Percentiles rank a stretch among this genome's conserved stretches.
Conservation (phyloP, 2,113 vertebrate genomes). For the Myocastor coypus region DNA sequence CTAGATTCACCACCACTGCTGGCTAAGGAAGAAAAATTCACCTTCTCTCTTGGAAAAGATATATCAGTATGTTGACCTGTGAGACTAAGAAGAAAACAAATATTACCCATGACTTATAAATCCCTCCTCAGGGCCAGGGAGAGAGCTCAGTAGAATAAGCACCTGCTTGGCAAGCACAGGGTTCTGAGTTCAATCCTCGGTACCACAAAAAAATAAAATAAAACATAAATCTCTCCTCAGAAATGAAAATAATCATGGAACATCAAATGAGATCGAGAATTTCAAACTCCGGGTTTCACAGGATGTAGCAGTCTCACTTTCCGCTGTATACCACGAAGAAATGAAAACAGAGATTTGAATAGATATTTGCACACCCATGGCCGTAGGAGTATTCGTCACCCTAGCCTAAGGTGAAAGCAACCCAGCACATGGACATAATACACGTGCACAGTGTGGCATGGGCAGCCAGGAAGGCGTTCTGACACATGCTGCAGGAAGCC, state of each 20-base stretch:
- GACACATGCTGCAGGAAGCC: not conserved
- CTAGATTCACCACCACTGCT: not conserved
- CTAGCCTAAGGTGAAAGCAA: not conserved
- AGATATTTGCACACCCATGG: not conserved
- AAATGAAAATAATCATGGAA: constrained; percentile 2
- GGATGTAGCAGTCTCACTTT: not conserved
- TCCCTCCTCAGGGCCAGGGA: not conserved
- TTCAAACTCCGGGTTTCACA: not conserved
- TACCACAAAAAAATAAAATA: too few relatives aligned
- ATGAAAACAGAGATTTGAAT: not conserved
- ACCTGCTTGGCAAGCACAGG: too few relatives aligned
- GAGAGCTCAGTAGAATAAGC: too few relatives aligned
- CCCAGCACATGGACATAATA: not conserved
- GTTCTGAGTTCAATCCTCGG: too few relatives aligned
- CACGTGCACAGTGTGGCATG: not conserved
- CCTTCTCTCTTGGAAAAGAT: constrained; percentile 4
- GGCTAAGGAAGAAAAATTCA: not conserved
- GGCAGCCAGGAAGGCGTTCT: not conserved
- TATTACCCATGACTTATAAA: not conserved
- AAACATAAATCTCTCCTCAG: not conserved
- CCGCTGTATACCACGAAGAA: not conserved
- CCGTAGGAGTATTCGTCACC: not conserved
- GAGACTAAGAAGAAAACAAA: constrained; percentile 25
- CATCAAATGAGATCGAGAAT: not conserved
- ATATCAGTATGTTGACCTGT: not conserved